These are phyloP conservation scores for Bradysia coprophila DNA, from an alignment of 1,140 invertebrate species.

Conservation along the genomic window DNA sequence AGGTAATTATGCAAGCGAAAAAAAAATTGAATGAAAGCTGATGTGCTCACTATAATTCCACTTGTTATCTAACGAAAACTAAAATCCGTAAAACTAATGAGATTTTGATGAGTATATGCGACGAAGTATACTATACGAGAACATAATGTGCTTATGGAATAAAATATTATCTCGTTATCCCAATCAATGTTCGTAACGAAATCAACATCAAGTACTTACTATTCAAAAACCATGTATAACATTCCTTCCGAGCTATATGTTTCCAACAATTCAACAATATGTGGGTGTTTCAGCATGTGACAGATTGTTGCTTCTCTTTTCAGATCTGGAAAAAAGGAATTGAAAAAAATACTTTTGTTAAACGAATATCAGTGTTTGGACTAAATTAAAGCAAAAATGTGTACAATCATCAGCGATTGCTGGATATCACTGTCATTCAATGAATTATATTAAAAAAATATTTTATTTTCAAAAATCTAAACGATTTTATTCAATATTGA, in stretches of 20 bases:
- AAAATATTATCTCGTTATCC: no score
- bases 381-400: background rate
- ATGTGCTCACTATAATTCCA: no score
- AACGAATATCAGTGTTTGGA: background rate
- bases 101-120: no score
- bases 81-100: no score
- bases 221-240: constrained; percentile 99
- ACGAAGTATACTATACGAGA: no score
- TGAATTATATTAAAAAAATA: no score
- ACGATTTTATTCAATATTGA: background rate
- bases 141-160: no score
- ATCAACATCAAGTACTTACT: constrained; percentile 86
- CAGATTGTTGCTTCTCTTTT: constrained; percentile 97
- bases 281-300: constrained; percentile 96
- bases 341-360: constrained; percentile 11
- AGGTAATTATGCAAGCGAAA: no score
- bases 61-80: no score
- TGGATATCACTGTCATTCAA: no score
- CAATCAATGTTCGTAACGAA: no score
- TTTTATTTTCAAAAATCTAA: background rate
- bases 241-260: constrained; percentile 98
- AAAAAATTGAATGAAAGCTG: no score
- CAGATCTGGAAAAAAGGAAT: constrained; percentile 53
- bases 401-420: background rate
- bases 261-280: constrained; percentile 93